Evolutionary conservation across 2,113 vertebrate genomes (phyloP), one percentile per base, ranked within the genome.

Genomic region (Anhinga rufa): DNA sequence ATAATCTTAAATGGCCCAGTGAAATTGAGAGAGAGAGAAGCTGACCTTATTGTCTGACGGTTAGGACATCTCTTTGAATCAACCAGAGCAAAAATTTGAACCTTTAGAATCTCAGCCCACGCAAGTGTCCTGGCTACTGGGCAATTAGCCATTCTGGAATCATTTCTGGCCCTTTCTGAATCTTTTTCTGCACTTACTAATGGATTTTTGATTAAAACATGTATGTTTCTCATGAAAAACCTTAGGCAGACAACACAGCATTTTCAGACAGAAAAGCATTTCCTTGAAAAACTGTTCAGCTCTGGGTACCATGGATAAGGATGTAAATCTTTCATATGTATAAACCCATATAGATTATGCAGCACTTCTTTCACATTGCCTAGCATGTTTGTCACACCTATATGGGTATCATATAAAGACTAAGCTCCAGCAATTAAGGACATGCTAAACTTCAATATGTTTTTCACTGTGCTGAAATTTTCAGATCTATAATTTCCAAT

Each of bases 301-400:
- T 64, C 48, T 54, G 70, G 93, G 95, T 95, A 86, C 95, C 81
- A 96, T 92, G 93, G 94, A 89, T 93, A 91, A 82, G 74, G 57
- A 90, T 79, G 82, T 82, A 94, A 94, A 89, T 87, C 48, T 89
- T 91, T 68, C 66, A 64, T 54, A 91, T 1, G 7, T 82, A 82
- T 61, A 90, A 92, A 85, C 54, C n/a, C 22, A 34, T 79, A 84
- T 4, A 89, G 89, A 87, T 91, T 76, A 84, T n/a, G 49, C 74
- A 85, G 61, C 74, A 85, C 70, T 82, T 80, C 75, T 84, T 87
- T 89, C 57, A 68, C 84, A 94, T 89, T 69, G 49, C 75, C 54
- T 65, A 49, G 36, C 66, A 57, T 57, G 54, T 91, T 95, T 95
- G 75, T 57, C 82, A 79, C 57, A 57, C 62, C 25, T 40, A 55